phyloP scores from a whole-genome alignment of 92 coral and sea anemone species.

The Phenganax subtilis region DNA sequence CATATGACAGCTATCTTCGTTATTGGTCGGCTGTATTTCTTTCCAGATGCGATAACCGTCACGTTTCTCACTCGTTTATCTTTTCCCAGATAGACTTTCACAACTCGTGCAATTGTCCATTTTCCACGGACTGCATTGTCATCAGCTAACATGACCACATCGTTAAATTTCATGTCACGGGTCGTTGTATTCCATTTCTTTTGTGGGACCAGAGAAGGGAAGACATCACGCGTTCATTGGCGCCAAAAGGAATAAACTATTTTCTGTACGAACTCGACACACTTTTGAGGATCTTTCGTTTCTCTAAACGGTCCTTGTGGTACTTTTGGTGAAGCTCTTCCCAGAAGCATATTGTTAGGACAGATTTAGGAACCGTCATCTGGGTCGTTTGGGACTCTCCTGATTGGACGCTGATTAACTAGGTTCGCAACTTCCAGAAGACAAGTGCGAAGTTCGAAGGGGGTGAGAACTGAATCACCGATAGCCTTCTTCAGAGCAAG shows the following conservation, averaged over 20 bases:
- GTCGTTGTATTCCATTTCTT: slow-evolving; percentile 55
- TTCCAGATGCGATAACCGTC: slow-evolving; percentile 25
- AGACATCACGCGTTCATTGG: slow-evolving; percentile 58
- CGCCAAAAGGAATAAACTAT: slow-evolving; percentile 61
- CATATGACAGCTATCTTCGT: slow-evolving; percentile 29
- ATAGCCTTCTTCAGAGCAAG: slow-evolving; percentile 51
- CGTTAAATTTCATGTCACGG: slow-evolving; percentile 41
- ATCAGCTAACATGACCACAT: slow-evolving; percentile 49
- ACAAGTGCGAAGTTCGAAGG: slow-evolving; percentile 58
- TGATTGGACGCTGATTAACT: slow-evolving; percentile 63
- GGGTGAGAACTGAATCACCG: slow-evolving; percentile 53
- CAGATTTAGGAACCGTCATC: slow-evolving; percentile 54
- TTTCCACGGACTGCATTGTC: slow-evolving; percentile 52
- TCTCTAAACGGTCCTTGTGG: slow-evolving; percentile 64
- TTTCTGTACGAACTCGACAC: slow-evolving; percentile 57
- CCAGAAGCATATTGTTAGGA: slow-evolving; percentile 56
- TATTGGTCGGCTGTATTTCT: slow-evolving; percentile 1
- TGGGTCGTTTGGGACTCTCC: slow-evolving; percentile 54
- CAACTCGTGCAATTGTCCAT: slow-evolving; percentile 50
- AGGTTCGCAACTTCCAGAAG: slow-evolving; percentile 56
- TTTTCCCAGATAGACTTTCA: slow-evolving; percentile 49
- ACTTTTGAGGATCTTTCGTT: slow-evolving; percentile 54
- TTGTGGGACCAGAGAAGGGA: slow-evolving; percentile 50
- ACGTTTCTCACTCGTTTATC: slow-evolving; percentile 47
- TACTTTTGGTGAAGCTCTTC: slow-evolving; percentile 54